A percentile compares a stretch with the other conserved stretches of the same genome.
Evolutionary conservation across 2,797 vertebrate species (phyloP).

Genomic region (Syndactyla subalaris): DNA sequence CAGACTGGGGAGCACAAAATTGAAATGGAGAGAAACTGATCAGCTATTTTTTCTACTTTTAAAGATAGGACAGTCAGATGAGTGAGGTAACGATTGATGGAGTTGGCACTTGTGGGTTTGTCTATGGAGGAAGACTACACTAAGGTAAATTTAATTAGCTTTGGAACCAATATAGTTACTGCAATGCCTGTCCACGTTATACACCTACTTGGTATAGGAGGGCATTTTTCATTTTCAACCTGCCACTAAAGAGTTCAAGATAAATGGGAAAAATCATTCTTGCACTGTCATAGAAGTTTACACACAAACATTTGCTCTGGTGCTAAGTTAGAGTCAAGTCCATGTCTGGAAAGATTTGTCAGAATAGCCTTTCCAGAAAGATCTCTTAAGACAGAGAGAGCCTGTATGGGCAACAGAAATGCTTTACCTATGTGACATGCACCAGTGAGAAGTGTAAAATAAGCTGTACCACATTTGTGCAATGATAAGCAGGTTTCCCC

Average conservation of each 20-base stretch:
- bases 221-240: not conserved
- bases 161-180: not conserved
- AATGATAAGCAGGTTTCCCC: not conserved
- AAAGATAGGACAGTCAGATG: conserved; percentile 21
- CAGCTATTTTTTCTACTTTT: conserved; percentile 23
- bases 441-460: not conserved
- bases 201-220: not conserved
- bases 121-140: not conserved
- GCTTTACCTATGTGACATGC: not conserved
- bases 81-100: not conserved
- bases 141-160: conserved; percentile 31
- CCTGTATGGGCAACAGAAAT: not conserved
- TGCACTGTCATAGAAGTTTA: not conserved
- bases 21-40: conserved; percentile 46
- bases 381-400: not conserved
- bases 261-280: not conserved
- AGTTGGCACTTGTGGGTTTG: not conserved
- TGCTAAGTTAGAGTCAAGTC: not conserved
- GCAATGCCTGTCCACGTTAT: not conserved
- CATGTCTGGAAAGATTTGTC: not conserved
- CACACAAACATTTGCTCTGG: not conserved
- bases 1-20: not conserved
- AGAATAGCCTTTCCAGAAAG: not conserved
- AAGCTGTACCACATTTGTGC: not conserved
- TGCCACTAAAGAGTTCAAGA: not conserved